Evolutionary conservation across 2,113 vertebrate genomes (phyloP).

Genomic region (Motacilla alba): DNA sequence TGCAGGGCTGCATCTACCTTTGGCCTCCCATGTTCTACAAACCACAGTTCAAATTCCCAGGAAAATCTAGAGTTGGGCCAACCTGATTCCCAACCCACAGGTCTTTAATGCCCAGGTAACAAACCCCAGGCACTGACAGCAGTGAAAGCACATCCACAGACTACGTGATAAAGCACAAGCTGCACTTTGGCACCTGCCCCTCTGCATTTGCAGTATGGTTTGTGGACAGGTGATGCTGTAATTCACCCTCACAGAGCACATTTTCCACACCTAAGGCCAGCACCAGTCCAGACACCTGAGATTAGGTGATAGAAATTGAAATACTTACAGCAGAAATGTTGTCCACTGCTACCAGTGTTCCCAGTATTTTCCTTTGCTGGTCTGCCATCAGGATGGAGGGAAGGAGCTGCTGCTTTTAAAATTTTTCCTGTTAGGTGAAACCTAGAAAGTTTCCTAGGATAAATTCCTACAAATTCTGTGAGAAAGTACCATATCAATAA

Average conservation of each 20-base stretch:
- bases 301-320: background rate
- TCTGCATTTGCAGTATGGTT: background rate
- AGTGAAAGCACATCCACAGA: background rate
- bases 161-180: accelerated
- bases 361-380: background rate
- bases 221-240: background rate
- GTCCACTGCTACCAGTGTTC: background rate
- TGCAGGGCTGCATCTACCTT: background rate
- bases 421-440: background rate
- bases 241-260: background rate
- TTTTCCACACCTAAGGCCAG: background rate
- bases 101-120: background rate
- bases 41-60: background rate
- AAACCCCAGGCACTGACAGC: background rate
- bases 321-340: background rate
- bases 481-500: background rate
- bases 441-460: background rate
- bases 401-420: background rate
- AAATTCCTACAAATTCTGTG: background rate
- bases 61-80: background rate
- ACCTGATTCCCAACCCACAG: background rate
- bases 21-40: accelerated
- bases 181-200: background rate
- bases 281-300: background rate
- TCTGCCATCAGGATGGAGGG: background rate